phyloP scores from a whole-genome alignment of 2,113 vertebrate genomes.

The Chionodraco myersi region DNA sequence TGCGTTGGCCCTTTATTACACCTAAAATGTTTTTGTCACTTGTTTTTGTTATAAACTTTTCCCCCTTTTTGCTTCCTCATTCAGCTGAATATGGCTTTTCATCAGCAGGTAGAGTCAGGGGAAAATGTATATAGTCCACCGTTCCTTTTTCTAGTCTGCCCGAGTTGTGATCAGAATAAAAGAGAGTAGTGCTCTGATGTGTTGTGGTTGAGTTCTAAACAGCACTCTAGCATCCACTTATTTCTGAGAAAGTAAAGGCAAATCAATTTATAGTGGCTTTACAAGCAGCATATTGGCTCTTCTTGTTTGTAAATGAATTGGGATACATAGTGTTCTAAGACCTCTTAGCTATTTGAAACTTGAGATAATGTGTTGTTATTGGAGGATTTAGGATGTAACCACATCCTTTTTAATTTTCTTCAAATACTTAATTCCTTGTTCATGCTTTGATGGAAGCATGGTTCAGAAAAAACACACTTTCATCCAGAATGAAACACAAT shows the following conservation, averaged over 20 bases:
- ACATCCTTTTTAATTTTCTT: not conserved
- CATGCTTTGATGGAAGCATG: not conserved
- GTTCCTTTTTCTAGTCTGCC: not conserved
- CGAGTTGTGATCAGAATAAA: slow-evolving; percentile 4
- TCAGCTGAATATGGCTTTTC: slow-evolving; percentile 66
- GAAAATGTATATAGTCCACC: not conserved
- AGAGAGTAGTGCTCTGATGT: not conserved
- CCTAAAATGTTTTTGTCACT: slow-evolving; percentile 16
- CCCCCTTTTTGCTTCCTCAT: slow-evolving; percentile 49
- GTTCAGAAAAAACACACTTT: not conserved
- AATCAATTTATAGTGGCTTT: not conserved
- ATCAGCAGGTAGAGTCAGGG: slow-evolving; percentile 62
- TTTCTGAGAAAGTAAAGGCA: not conserved
- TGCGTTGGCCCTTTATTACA: slow-evolving; percentile 44
- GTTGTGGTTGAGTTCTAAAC: not conserved
- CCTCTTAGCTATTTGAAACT: not conserved
- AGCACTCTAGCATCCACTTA: not conserved
- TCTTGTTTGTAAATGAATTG: not conserved
- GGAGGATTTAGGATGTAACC: not conserved
- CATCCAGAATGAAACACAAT: not conserved
- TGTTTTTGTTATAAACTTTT: slow-evolving; percentile 30
- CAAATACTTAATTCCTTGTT: not conserved
- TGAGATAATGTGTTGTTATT: not conserved
- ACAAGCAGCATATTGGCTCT: not conserved
- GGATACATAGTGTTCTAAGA: not conserved